Conservation (phyloP, 2,113 vertebrate genomes). For the Phyllostomus discolor region DNA sequence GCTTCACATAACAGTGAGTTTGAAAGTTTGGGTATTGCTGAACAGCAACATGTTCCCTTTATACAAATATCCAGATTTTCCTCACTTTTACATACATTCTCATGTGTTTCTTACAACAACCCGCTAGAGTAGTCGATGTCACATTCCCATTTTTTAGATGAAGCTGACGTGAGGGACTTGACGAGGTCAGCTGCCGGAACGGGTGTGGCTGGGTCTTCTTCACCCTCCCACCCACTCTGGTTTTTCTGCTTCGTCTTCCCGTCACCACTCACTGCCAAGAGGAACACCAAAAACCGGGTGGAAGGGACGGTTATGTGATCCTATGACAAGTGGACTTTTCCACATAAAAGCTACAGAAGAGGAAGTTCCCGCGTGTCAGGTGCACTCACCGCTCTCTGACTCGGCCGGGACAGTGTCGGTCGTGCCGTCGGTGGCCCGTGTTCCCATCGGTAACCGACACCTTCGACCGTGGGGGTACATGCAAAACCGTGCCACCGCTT, state of each 20-base stretch:
- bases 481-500: background rate
- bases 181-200: background rate
- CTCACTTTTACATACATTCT: background rate
- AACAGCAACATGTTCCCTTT: background rate
- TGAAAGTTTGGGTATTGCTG: background rate
- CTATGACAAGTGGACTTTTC: background rate
- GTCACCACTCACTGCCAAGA: background rate
- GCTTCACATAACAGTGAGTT: background rate
- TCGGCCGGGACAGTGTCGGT: background rate
- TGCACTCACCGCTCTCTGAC: background rate
- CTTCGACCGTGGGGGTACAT: background rate
- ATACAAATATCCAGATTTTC: background rate
- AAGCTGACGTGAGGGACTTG: background rate
- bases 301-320: background rate
- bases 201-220: background rate
- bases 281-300: background rate
- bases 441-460: background rate
- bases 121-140: background rate
- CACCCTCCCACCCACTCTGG: background rate
- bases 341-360: background rate
- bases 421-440: background rate
- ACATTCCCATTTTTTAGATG: background rate
- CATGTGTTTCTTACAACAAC: background rate
- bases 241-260: background rate
- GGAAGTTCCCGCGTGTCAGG: background rate